Evolutionary conservation across 2,888 invertebrate species (phyloP).

Genomic region (Anaspis maculata): DNA sequence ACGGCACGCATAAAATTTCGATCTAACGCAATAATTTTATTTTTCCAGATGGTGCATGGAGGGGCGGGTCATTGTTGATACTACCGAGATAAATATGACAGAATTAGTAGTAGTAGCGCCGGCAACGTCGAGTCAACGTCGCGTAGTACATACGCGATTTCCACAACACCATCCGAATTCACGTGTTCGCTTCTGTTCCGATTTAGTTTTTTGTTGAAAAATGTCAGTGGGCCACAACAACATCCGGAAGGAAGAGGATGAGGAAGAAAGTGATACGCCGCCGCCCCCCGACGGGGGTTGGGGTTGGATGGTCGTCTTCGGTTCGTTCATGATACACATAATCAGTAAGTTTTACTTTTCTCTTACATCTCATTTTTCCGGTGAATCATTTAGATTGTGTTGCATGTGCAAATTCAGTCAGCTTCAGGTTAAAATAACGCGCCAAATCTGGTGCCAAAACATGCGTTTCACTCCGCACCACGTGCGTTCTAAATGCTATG

Average conservation of each 20-base stretch:
- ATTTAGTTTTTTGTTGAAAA: no score
- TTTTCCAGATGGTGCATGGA: no score
- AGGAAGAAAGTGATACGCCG: conserved; percentile 36
- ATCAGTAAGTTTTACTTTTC: conserved; percentile 79
- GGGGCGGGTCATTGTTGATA: conserved; percentile 11
- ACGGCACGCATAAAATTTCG: no score
- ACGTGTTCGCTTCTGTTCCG: conserved; percentile 9
- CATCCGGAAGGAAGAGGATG: conserved; percentile 28
- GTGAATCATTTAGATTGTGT: no score
- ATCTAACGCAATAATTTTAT: no score
- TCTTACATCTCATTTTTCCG: no score
- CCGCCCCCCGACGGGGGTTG: conserved; percentile 86
- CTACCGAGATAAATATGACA: conserved; percentile 10
- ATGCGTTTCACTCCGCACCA: no score
- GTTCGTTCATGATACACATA: conserved; percentile 93
- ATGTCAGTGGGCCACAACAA: conserved; percentile 22
- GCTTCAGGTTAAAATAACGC: no score
- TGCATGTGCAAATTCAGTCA: no score
- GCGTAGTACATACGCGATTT: no score
- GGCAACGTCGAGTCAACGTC: conserved; percentile 6
- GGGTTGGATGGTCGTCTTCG: conserved; percentile 92
- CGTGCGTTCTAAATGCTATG: no score
- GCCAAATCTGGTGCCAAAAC: no score
- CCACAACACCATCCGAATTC: conserved; percentile 7
- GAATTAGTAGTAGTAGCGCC: conserved; percentile 11